Conservation (phyloP, 1,140 invertebrate genomes). For the Bombus impatiens region DNA sequence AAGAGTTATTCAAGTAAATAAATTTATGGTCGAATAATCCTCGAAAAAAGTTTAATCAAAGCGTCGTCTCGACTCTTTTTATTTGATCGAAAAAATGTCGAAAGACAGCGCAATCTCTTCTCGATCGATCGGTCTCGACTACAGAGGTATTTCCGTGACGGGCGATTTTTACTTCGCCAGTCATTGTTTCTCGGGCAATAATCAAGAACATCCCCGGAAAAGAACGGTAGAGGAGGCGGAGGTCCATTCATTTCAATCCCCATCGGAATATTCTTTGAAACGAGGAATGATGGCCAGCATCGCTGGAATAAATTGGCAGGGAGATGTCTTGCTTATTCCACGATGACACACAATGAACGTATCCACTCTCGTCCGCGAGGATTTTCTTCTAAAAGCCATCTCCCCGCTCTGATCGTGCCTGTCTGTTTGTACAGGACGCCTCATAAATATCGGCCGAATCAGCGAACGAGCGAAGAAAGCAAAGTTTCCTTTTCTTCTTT, state of each 20-base stretch:
- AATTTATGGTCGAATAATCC: background rate
- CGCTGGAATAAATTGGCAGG: conserved; percentile 64
- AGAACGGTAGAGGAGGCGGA: background rate
- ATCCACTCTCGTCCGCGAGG: conserved; percentile 51
- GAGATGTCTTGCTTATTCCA: conserved; percentile 63
- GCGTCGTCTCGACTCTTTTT: background rate
- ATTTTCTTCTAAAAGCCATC: conserved; percentile 59
- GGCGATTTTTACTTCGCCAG: conserved; percentile 41
- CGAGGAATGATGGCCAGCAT: conserved; percentile 55
- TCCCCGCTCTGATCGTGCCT: conserved; percentile 33
- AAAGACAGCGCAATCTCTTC: conserved; percentile 28
- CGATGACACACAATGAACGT: conserved; percentile 66
- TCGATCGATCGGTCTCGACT: conserved; percentile 10
- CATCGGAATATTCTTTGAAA: conserved; percentile 59
- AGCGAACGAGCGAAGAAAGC: conserved; percentile 8
- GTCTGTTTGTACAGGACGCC: conserved; percentile 63
- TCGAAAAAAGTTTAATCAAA: conserved; percentile 8
- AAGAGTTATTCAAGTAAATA: background rate
- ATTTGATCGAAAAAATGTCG: background rate
- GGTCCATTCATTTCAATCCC: conserved; percentile 52
- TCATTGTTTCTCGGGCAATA: conserved; percentile 57
- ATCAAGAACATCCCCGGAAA: conserved; percentile 43
- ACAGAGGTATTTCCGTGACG: conserved; percentile 28
- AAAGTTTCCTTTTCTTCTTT: background rate
- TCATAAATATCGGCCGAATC: conserved; percentile 64